Conservation (phyloP, 2,113 vertebrate species). For the Zosterops borbonicus region DNA sequence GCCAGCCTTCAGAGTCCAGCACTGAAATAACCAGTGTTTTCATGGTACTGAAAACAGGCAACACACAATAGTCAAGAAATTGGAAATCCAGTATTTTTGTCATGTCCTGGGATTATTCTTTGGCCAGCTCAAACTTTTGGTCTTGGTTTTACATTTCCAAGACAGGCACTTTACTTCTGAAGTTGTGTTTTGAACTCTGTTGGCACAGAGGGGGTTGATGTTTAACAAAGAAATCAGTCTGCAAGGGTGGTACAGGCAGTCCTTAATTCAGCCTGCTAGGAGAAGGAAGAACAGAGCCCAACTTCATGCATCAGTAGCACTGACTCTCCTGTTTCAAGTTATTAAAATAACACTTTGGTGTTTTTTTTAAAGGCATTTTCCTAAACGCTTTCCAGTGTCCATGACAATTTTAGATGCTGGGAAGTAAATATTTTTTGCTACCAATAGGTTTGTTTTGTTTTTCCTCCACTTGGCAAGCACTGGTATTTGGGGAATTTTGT, state of each 20-base stretch:
- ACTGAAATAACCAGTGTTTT: background rate
- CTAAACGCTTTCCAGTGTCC: background rate
- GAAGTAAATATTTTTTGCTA: slow-evolving; percentile 41
- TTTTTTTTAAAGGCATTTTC: background rate
- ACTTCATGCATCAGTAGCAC: background rate
- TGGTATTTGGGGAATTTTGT: background rate
- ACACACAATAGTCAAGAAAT: background rate
- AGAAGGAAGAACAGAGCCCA: background rate
- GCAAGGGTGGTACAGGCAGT: background rate
- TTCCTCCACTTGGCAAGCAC: background rate
- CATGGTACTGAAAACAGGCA: background rate
- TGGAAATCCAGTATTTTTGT: background rate
- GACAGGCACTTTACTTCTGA: background rate
- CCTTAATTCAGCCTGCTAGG: background rate
- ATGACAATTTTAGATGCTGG: background rate
- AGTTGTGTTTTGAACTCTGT: background rate
- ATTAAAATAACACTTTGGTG: slow-evolving; percentile 5
- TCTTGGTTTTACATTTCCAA: background rate
- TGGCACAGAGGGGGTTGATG: background rate
- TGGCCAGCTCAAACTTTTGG: background rate
- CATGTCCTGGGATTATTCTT: background rate
- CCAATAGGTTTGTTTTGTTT: background rate
- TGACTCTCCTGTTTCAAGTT: background rate
- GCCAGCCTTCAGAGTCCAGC: background rate
- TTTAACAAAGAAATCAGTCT: background rate